Evolutionary conservation across 2,888 invertebrate species (phyloP).

Genomic region (Orthosia incerta): DNA sequence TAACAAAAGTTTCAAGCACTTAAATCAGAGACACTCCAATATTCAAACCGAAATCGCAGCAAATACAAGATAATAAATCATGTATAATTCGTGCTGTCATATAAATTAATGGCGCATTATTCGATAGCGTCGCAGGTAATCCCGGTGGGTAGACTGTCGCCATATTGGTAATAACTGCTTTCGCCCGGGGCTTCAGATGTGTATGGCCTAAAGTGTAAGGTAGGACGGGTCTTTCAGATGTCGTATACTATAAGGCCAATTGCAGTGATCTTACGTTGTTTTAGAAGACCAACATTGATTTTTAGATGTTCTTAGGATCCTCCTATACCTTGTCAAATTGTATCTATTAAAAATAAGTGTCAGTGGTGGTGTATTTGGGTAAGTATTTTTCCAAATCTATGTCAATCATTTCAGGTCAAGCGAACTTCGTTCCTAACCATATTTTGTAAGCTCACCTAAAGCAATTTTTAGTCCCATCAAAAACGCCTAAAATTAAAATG

Average conservation of each 20-base stretch:
- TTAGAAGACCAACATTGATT: neutral
- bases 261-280: neutral
- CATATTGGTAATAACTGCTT: conserved; percentile 74
- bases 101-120: conserved; percentile 47
- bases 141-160: conserved; percentile 59
- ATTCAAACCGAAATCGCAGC: neutral
- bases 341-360: too few species aligned
- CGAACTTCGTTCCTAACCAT: too few species aligned
- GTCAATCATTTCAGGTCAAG: too few species aligned
- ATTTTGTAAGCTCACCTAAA: too few species aligned
- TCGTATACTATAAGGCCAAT: too few species aligned
- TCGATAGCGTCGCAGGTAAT: conserved; percentile 61
- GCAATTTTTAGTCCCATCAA: too few species aligned
- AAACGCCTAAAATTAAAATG: too few species aligned
- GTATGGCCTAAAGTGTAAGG: conserved; percentile 33
- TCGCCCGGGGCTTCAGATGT: conserved; percentile 56
- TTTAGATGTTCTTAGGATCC: too few species aligned
- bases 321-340: too few species aligned
- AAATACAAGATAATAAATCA: conserved; percentile 31
- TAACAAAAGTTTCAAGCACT: neutral
- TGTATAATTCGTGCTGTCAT: conserved; percentile 22
- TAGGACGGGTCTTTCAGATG: conserved; percentile 8
- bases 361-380: too few species aligned
- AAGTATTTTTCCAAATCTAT: too few species aligned
- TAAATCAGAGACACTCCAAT: neutral